Evolutionary conservation across 2,888 invertebrate species (phyloP), one percentile per base, ranked within the genome.

Genomic region (Homarus gammarus): DNA sequence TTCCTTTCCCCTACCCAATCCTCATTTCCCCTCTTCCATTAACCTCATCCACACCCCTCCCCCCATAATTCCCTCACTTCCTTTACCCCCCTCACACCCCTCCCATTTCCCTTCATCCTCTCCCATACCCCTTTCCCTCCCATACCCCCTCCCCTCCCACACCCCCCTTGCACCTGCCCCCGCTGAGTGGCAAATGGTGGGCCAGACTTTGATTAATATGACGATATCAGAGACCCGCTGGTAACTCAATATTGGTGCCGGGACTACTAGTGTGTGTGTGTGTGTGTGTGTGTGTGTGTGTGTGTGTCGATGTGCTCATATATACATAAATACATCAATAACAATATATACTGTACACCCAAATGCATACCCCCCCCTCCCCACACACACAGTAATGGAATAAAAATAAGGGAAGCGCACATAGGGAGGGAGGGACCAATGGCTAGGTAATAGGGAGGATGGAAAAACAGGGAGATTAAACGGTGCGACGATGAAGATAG

Each of bases 181-280:
- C 38, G 40, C 73, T 73, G 73, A 38, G 40, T 36, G 73, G 73
- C 38, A 73, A 73, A 73, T 40, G 73, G 73, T 18, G 73, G 73
- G 73, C 5, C 36, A 38, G 73, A 40, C 64, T 64, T 64, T 64
- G 64, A 64, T 64, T 64, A 64, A 64, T 64, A 64, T n/a, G 64
- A 27, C 64, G 64, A 64, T 64, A 64, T 64, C 64, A 64, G 27
- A 64, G 27, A 8, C 27, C 64, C 27, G 64, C 27, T 64, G 64
- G 64, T 64, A 27, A 27, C 64, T 64, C 64, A 64, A 64, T 64
- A 64, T 27, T 27, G n/a, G n/a, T n/a, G n/a, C n/a, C n/a, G n/a
- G n/a, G n/a, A n/a, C n/a, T n/a, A n/a, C n/a, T n/a, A n/a, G n/a
- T n/a, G n/a, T n/a, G n/a, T n/a, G n/a, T n/a, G n/a, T n/a, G n/a